phyloP scores from a whole-genome alignment of 2,888 invertebrate species.

The Euphydryas editha region DNA sequence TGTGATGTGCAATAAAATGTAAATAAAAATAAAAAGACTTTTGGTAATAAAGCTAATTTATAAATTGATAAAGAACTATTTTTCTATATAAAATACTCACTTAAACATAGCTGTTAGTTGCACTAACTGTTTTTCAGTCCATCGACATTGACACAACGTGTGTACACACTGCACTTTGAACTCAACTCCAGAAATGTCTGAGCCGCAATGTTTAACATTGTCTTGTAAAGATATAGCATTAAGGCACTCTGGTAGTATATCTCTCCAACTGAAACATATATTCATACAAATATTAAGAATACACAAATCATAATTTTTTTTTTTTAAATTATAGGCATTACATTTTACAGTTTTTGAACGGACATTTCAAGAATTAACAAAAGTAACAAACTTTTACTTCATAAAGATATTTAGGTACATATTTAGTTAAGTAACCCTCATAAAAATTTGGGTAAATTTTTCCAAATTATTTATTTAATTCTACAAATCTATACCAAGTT shows the following conservation, averaged over 20 bases:
- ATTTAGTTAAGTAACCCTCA: too few species aligned
- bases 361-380: too few species aligned
- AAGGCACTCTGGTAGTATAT: constrained; percentile 85
- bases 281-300: not conserved
- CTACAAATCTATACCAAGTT: too few species aligned
- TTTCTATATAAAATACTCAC: constrained; percentile 63
- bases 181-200: constrained; percentile 83
- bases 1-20: too few species aligned
- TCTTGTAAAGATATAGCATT: constrained; percentile 80
- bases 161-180: constrained; percentile 85
- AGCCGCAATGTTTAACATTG: constrained; percentile 81
- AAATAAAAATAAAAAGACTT: too few species aligned
- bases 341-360: too few species aligned
- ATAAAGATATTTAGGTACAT: too few species aligned
- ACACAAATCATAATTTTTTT: not conserved
- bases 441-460: not conserved
- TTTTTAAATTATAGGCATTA: too few species aligned
- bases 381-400: too few species aligned
- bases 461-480: too few species aligned
- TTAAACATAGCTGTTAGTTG: constrained; percentile 87
- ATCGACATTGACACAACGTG: constrained; percentile 84
- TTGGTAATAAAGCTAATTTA: too few species aligned
- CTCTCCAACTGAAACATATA: constrained; percentile 84
- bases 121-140: constrained; percentile 84
- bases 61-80: not conserved